Evolutionary conservation across 2,113 vertebrate species (phyloP), one percentile per base, ranked within the genome.

Genomic region (Opisthocomus hoazin): DNA sequence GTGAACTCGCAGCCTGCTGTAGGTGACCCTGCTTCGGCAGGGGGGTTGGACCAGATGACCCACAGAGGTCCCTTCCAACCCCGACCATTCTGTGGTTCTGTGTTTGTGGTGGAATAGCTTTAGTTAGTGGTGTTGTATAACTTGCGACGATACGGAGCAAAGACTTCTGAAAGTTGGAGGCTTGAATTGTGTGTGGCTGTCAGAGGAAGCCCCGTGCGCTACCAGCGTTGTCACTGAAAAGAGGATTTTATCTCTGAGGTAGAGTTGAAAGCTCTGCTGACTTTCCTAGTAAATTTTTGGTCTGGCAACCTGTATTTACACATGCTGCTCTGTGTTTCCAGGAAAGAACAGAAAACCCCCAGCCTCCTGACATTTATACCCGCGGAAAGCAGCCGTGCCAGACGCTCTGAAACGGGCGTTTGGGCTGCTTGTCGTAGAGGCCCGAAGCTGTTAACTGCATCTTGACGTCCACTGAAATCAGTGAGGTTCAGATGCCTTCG

Each of bases 141-240:
- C 58, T 48, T 0, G 2, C 11, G 12, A 1, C 6, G 14, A 17
- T 29, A 3, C 0, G 15, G 19, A 32, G 46, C 34, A 14, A 11
- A 18, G 41, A 45, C 29, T 4, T 45, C 10, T 37, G 4, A 12
- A 24, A 60, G 23, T 14, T 24, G 8, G 43, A 73, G 89, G 39
- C 26, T 60, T 24, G 39, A 58, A 9, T 21, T 34, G 21, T 3
- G 1, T 10, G 24, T 48, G 39, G 54, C 23, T 3, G 0, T n/a
- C n/a, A 1, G 36, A 9, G 54, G 5, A 16, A 50, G 29, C 27
- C 43, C 23, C 4, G 0, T 2, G 4, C 11, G 1, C 45, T 32
- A 4, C 41, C 36, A 23, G 37, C 4, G 1, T 45, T 4, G 5
- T 7, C 18, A 13, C 51, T 11, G 8, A 20, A 12, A 18, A 10